phyloP scores from a whole-genome alignment of 1,140 invertebrate genomes.

The Pristionchus pacificus region DNA sequence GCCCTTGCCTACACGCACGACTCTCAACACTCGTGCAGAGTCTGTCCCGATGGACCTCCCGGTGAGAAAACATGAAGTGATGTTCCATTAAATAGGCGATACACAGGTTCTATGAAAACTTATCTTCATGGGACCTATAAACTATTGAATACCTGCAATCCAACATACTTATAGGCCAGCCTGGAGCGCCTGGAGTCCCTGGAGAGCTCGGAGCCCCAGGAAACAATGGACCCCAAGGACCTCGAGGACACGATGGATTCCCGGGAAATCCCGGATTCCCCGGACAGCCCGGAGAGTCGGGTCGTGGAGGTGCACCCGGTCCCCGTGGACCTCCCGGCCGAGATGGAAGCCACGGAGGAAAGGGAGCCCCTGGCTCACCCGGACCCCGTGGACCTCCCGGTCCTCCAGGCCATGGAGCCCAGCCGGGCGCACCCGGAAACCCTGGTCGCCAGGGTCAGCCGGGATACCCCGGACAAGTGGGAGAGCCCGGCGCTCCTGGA shows the following conservation, averaged over 20 bases:
- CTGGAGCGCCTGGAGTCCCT: background rate
- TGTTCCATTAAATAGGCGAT: too few relatives aligned
- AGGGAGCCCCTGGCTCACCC: constrained; percentile 24
- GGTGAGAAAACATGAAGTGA: too few relatives aligned
- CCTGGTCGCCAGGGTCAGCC: constrained; percentile 26
- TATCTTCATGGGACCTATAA: too few relatives aligned
- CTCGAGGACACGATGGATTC: background rate
- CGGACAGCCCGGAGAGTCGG: background rate
- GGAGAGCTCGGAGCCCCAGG: background rate
- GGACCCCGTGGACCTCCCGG: constrained; percentile 30
- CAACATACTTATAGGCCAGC: too few relatives aligned
- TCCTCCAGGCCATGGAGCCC: constrained; percentile 21
- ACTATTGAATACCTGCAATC: too few relatives aligned
- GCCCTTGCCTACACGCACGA: too few relatives aligned
- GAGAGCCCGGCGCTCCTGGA: constrained; percentile 29
- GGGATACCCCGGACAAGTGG: constrained; percentile 23
- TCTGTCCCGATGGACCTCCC: background rate
- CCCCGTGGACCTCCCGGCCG: background rate
- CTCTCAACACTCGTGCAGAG: background rate
- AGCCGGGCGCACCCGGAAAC: constrained; percentile 19
- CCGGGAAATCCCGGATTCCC: background rate
- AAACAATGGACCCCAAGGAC: background rate
- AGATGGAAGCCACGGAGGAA: background rate
- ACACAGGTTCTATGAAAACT: too few relatives aligned
- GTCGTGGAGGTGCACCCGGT: background rate